phyloP scores from a whole-genome alignment of 2,888 invertebrate species.

The Drosophila affinis region DNA sequence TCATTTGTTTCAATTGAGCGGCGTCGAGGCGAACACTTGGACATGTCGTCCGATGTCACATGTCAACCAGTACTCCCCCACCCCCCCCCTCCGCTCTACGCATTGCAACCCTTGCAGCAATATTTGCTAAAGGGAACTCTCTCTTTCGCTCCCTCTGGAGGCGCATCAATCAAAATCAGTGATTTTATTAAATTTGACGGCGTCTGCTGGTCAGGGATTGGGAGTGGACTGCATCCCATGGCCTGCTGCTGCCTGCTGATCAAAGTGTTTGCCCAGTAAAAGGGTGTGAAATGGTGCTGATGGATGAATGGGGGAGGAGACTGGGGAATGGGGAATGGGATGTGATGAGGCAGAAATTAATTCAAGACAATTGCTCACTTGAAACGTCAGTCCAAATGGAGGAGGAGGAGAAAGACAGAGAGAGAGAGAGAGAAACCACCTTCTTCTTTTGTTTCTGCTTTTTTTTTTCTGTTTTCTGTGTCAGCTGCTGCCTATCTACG shows the following conservation, averaged over 20 bases:
- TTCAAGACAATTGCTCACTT: conserved; percentile 80
- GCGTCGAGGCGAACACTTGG: conserved; percentile 54
- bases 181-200: conserved; percentile 83
- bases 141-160: conserved; percentile 35
- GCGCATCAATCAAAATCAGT: conserved; percentile 83
- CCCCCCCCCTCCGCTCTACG: background rate
- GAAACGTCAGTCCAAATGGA: conserved; percentile 40
- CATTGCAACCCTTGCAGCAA: conserved; percentile 68
- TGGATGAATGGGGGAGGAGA: conserved; percentile 17
- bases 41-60: conserved; percentile 51
- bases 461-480: conserved; percentile 46
- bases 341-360: conserved; percentile 72
- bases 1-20: conserved; percentile 80
- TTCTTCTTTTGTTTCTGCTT: conserved; percentile 15
- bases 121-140: conserved; percentile 64
- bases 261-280: conserved; percentile 68
- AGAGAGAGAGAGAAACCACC: conserved; percentile 15
- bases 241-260: conserved; percentile 41
- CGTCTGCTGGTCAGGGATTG: conserved; percentile 64
- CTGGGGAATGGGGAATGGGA: conserved; percentile 19
- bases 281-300: conserved; percentile 54
- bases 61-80: conserved; percentile 28
- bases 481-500: conserved; percentile 29
- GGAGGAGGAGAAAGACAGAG: conserved; percentile 17
- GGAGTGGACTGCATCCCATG: background rate